Evolutionary conservation across 35 echinoderm and acorn worm species (phyloP), one percentile per base, ranked within the genome.

Genomic region (Acanthaster planci): DNA sequence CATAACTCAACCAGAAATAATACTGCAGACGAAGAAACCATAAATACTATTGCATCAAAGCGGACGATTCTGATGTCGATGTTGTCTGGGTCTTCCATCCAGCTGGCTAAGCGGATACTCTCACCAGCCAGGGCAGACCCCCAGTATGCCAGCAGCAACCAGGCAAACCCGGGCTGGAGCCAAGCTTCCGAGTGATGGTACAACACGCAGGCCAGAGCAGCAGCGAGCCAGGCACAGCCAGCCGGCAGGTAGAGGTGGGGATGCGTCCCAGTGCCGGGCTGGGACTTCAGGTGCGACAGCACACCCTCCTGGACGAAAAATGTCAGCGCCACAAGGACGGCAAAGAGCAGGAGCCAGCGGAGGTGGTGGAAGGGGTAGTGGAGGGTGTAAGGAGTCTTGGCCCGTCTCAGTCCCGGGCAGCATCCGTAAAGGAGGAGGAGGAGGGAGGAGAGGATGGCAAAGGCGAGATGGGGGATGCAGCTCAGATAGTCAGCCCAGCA

Each of bases 121-220:
- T 86, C 64, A 5, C 38, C 56, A 6, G 40, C 76, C 35, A 95
- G 36, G 7, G 84, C 82, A 5, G 77, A 35, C 18, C 82, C 78
- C 93, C 93, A 90, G 52, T 95, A 95, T 6, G 77, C 2, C 5
- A 85, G 31, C 57, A 95, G 75, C 31, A 95, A 8, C 88, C 79
- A 84, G 0, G 77, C 51, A 78, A 95, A 87, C 15, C 50, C 55
- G 5, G 57, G 78, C 37, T 76, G 39, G 2, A 87, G 78, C 93
- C 93, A 95, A 5, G 77, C 85, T 51, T 95, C 93, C 84, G 86
- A 84, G 44, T 91, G 68, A 51, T 95, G 88, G 32, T 80, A 90
- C 19, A 87, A 95, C n/a, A 95, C 72, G 7, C 87, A 84, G 40
- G 80, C 60, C 47, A 95, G 38, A 7, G 90, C n/a, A 8, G 51